Conservation (phyloP, 2,113 vertebrate species). For the Beaufortia kweichowensis region DNA sequence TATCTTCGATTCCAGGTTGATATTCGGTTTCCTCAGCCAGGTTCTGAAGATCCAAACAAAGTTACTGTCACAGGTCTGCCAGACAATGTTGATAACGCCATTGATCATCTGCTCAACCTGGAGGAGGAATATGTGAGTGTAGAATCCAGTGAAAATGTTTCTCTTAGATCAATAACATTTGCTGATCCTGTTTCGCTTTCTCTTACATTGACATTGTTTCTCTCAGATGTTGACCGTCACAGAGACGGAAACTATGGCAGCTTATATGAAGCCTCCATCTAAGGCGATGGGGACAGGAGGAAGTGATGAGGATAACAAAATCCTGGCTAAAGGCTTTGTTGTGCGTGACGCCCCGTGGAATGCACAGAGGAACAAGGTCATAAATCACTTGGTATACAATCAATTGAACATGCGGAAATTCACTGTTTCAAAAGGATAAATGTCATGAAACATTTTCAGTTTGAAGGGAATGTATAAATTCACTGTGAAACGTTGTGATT, state of each 20-base stretch:
- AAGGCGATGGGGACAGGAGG: constrained; percentile 68
- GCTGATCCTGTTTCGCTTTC: background rate
- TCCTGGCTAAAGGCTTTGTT: constrained; percentile 77
- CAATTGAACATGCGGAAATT: background rate
- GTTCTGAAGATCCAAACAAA: constrained; percentile 77
- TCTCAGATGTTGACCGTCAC: constrained; percentile 79
- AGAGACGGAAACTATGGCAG: constrained; percentile 79
- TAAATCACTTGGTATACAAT: background rate
- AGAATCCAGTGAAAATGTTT: too few relatives aligned
- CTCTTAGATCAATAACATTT: background rate
- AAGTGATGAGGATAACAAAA: constrained; percentile 68
- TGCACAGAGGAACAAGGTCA: constrained; percentile 75
- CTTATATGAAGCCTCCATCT: constrained; percentile 82
- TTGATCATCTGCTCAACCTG: constrained; percentile 81
- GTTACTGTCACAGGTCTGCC: constrained; percentile 80
- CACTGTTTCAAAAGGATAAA: too few relatives aligned
- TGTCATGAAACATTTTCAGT: too few relatives aligned
- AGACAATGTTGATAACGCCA: constrained; percentile 77
- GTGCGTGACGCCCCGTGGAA: constrained; percentile 83
- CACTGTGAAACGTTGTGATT: too few relatives aligned
- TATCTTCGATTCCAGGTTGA: constrained; percentile 70
- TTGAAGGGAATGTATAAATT: too few relatives aligned
- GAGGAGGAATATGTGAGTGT: constrained; percentile 83
- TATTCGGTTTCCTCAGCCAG: constrained; percentile 79
- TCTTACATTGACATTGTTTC: background rate